phyloP scores from a whole-genome alignment of 2,888 invertebrate genomes.

The Drosophila heteroneura region DNA sequence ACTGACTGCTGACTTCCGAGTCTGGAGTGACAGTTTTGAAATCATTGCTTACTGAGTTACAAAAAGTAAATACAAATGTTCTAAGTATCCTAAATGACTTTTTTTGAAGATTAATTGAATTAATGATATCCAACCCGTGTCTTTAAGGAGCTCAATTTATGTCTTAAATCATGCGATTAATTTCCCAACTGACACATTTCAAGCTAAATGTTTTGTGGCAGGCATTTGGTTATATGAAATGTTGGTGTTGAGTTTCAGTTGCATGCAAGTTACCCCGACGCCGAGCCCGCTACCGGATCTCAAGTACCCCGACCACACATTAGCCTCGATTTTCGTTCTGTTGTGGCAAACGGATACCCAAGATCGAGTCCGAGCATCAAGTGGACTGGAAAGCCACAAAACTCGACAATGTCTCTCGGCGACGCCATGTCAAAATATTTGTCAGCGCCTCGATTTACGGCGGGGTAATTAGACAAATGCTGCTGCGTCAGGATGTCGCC shows the following conservation, averaged over 20 bases:
- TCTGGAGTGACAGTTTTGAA: background rate
- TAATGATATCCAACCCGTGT: background rate
- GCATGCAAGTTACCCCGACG: background rate
- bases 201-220: background rate
- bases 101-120: background rate
- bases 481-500: constrained; percentile 72
- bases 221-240: constrained; percentile 5
- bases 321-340: constrained; percentile 13
- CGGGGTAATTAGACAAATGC: constrained; percentile 56
- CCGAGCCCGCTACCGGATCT: constrained; percentile 51
- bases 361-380: constrained; percentile 41
- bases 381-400: constrained; percentile 39
- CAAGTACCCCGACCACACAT: constrained; percentile 61
- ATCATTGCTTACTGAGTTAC: background rate
- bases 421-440: constrained; percentile 78
- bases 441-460: constrained; percentile 73
- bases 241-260: constrained; percentile 37
- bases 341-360: constrained; percentile 11
- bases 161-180: constrained; percentile 4
- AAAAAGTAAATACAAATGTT: background rate
- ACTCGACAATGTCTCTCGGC: constrained; percentile 39
- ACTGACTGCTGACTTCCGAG: background rate
- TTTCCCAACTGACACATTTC: constrained; percentile 19
- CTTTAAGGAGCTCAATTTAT: background rate
- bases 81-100: background rate